Conservation (phyloP, 2,113 vertebrate genomes). For the Sinocyclocheilus rhinocerous region DNA sequence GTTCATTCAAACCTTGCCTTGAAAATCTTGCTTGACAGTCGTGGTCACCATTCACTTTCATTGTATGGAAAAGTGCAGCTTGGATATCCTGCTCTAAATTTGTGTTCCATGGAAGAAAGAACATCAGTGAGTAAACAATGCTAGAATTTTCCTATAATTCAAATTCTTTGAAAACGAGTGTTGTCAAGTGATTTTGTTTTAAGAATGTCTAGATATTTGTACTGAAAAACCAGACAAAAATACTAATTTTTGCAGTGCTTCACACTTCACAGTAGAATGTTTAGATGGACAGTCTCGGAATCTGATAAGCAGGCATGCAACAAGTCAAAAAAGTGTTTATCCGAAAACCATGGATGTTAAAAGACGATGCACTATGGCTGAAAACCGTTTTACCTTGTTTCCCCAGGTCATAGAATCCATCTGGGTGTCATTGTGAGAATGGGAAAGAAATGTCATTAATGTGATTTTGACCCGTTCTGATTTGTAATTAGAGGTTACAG, state of each 20-base stretch:
- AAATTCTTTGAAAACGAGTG: not conserved
- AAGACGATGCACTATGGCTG: constrained; percentile 29
- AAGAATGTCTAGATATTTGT: not conserved
- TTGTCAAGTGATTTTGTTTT: not conserved
- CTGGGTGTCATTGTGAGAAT: constrained; percentile 12
- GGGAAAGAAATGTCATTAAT: not conserved
- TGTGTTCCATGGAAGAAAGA: not conserved
- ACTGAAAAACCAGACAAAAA: constrained; percentile 17
- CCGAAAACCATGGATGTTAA: constrained; percentile 31
- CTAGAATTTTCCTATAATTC: not conserved
- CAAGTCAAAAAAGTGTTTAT: not conserved
- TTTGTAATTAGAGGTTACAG: constrained; percentile 3
- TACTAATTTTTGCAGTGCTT: constrained; percentile 5
- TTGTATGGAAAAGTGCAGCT: not conserved
- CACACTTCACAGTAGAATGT: constrained; percentile 72
- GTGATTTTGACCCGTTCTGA: constrained; percentile 25
- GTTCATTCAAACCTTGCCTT: not conserved
- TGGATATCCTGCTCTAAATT: not conserved
- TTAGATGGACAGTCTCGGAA: constrained; percentile 71
- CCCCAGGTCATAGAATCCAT: constrained; percentile 14
- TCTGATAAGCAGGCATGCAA: constrained; percentile 55
- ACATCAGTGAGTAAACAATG: not conserved
- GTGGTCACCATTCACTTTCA: not conserved
- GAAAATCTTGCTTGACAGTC: not conserved
- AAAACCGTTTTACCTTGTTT: not conserved